phyloP scores from a whole-genome alignment of 2,113 vertebrate species.

The Centropus bengalensis region DNA sequence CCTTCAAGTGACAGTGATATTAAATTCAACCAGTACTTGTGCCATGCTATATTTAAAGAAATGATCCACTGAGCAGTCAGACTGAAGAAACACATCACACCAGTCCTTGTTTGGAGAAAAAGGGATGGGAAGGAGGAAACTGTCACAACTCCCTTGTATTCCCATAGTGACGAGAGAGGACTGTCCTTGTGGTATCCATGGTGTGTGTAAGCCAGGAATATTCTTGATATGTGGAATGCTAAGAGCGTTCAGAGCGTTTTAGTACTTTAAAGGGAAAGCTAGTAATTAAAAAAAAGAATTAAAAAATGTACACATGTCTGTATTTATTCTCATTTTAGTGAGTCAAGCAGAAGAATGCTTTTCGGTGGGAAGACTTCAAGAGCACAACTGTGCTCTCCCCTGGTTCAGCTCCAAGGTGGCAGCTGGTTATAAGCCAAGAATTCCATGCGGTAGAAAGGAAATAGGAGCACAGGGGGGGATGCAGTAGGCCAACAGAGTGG shows the following conservation, averaged over 20 bases:
- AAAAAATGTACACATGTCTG: neutral
- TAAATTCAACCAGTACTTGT: neutral
- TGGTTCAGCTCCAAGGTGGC: neutral
- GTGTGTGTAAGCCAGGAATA: neutral
- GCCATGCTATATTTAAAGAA: neutral
- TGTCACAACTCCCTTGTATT: neutral
- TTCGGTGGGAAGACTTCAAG: slow-evolving; percentile 7
- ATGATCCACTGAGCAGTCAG: neutral
- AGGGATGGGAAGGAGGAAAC: neutral
- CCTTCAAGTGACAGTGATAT: neutral
- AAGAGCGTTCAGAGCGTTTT: neutral
- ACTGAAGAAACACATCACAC: neutral
- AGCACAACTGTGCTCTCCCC: neutral
- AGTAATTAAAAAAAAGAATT: neutral
- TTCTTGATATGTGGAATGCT: neutral
- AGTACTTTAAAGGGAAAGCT: neutral
- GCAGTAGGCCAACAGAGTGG: neutral
- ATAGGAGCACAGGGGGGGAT: neutral
- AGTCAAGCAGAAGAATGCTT: neutral
- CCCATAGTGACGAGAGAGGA: slow-evolving; percentile 15
- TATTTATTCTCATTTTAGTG: neutral
- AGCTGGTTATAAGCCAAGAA: neutral
- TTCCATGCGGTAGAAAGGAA: neutral
- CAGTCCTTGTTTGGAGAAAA: neutral
- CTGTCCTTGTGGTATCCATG: slow-evolving; percentile 18